Evolutionary conservation across 2,888 invertebrate species (phyloP).

Genomic region (Drosophila prostipennis): DNA sequence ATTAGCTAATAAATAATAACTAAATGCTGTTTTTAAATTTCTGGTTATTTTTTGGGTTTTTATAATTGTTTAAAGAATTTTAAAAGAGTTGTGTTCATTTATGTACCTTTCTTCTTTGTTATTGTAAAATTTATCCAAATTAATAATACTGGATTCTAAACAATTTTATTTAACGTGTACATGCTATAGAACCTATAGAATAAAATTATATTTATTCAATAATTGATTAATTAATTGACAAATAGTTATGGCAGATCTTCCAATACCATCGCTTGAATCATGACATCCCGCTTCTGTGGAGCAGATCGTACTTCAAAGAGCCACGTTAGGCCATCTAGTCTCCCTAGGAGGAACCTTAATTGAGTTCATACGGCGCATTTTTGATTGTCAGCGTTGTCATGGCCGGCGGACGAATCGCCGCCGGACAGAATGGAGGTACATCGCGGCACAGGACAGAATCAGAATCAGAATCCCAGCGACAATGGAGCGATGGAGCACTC

Average conservation of each 20-base stretch:
- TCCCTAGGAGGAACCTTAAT: slow-evolving; percentile 52
- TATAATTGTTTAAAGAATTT: too few relatives aligned
- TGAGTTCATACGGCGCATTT: slow-evolving; percentile 62
- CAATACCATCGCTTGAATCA: background rate
- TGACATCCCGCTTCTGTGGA: background rate
- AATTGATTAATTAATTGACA: background rate
- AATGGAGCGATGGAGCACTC: slow-evolving; percentile 58
- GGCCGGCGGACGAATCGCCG: background rate
- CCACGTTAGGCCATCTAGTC: background rate
- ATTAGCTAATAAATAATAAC: too few relatives aligned
- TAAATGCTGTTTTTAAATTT: too few relatives aligned
- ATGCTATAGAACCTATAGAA: too few relatives aligned
- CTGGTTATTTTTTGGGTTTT: too few relatives aligned
- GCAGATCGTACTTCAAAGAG: slow-evolving; percentile 5
- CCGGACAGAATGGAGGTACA: slow-evolving; percentile 29
- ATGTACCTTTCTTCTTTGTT: too few relatives aligned
- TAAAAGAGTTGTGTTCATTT: too few relatives aligned
- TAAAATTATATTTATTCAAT: too few relatives aligned
- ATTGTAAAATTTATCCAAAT: too few relatives aligned
- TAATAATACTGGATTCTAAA: too few relatives aligned
- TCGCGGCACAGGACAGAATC: slow-evolving; percentile 30
- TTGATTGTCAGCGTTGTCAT: slow-evolving; percentile 49
- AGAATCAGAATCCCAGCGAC: slow-evolving; percentile 45
- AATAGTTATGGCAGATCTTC: background rate
- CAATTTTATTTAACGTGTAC: too few relatives aligned